Conservation (phyloP, 2,113 vertebrate genomes). For the Jaculus jaculus region DNA sequence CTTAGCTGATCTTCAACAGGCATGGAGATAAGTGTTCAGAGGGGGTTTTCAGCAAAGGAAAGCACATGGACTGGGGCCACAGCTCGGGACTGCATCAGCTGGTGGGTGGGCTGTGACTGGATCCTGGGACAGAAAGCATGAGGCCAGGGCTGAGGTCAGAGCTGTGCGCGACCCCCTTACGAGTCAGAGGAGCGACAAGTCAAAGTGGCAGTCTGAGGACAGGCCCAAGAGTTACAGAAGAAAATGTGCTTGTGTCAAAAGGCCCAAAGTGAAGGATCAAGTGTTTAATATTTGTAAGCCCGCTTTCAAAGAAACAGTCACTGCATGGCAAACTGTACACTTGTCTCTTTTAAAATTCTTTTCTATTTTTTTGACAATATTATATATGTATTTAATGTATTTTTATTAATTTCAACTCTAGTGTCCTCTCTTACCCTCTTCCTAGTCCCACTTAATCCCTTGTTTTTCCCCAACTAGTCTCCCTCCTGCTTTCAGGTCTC, state of each 20-base stretch:
- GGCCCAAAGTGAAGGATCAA: neutral
- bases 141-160: neutral
- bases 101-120: neutral
- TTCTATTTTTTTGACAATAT: neutral
- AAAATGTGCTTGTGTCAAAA: neutral
- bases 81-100: neutral
- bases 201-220: neutral
- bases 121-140: neutral
- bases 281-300: neutral
- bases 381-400: no score
- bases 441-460: no score
- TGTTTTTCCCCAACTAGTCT: no score
- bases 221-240: neutral
- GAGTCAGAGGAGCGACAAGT: neutral
- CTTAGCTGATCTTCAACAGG: neutral
- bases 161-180: neutral
- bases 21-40: neutral
- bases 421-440: no score
- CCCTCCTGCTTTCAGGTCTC: no score
- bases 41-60: neutral
- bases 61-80: neutral
- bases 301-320: slow-evolving; percentile 25
- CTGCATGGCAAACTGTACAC: neutral
- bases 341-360: neutral
- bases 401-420: no score